Evolutionary conservation across 1,140 invertebrate genomes (phyloP).

Genomic region (Apis florea): DNA sequence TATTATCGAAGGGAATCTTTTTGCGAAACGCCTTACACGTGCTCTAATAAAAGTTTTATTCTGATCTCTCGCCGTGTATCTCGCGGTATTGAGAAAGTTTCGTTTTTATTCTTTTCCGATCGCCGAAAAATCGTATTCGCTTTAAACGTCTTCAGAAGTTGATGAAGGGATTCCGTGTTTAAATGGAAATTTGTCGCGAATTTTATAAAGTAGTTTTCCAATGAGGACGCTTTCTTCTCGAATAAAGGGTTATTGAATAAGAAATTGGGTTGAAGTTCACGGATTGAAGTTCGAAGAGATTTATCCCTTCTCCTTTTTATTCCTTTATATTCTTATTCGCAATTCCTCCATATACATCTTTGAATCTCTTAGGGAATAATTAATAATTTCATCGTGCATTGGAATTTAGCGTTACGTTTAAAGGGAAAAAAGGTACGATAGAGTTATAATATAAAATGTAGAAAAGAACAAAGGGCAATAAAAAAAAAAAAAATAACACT

Average conservation of each 20-base stretch:
- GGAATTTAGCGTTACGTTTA: too few species aligned
- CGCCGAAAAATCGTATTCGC: background rate
- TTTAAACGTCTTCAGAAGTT: background rate
- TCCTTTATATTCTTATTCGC: too few species aligned
- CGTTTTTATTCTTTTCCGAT: background rate
- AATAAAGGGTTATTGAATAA: background rate
- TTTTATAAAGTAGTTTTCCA: background rate
- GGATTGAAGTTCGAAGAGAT: background rate
- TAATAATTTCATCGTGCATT: too few species aligned
- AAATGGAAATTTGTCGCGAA: background rate
- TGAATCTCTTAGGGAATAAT: too few species aligned
- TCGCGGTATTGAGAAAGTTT: background rate
- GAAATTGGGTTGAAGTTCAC: background rate
- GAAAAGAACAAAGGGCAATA: too few species aligned
- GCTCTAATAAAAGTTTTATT: slow-evolving; percentile 5
- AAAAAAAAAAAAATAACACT: too few species aligned
- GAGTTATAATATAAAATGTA: too few species aligned
- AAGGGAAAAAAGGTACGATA: too few species aligned
- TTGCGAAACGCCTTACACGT: background rate
- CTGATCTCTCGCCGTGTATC: background rate
- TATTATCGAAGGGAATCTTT: background rate
- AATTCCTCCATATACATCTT: too few species aligned
- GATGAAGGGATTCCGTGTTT: background rate
- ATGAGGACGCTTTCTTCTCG: background rate
- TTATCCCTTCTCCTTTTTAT: background rate